phyloP scores from a whole-genome alignment of 2,888 invertebrate species.

The Odontothrips loti region DNA sequence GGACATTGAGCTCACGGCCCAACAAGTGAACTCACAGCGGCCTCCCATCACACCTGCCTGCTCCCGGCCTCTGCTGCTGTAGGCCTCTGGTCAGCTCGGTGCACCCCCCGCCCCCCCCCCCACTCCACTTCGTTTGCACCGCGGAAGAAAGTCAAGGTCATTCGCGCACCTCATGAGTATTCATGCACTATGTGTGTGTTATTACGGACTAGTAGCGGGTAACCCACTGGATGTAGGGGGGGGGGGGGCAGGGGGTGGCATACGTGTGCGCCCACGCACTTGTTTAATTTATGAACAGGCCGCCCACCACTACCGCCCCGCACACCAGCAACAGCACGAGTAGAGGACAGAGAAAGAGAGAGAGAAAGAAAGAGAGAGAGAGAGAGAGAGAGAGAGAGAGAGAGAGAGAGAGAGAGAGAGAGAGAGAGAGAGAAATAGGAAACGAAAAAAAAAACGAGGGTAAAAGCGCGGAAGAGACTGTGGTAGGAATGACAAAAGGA shows the following conservation, averaged over 20 bases:
- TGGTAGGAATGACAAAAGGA: constrained; percentile 7
- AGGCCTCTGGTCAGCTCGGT: too few species aligned
- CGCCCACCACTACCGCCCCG: constrained; percentile 4
- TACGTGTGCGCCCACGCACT: neutral
- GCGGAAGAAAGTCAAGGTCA: neutral
- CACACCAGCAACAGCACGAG: constrained; percentile 36
- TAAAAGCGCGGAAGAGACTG: neutral
- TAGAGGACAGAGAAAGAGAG: constrained; percentile 35
- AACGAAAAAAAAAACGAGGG: neutral
- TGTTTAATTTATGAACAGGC: constrained; percentile 23
- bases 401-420: constrained; percentile 34
- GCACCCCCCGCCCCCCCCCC: too few species aligned
- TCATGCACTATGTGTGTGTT: neutral
- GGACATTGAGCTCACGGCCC: too few species aligned
- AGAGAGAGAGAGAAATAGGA: constrained; percentile 37
- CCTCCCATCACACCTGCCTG: too few species aligned
- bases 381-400: neutral
- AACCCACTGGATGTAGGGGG: neutral
- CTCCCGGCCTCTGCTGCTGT: too few species aligned
- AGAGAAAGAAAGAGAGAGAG: neutral
- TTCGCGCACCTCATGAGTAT: neutral
- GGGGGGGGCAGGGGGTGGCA: neutral
- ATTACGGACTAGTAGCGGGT: neutral
- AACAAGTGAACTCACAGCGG: too few species aligned
- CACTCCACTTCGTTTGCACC: too few species aligned